Percentiles rank a stretch among this genome's conserved stretches.
Evolutionary conservation across 2,797 vertebrate genomes (phyloP).

Genomic region (Manis crassicaudata): DNA sequence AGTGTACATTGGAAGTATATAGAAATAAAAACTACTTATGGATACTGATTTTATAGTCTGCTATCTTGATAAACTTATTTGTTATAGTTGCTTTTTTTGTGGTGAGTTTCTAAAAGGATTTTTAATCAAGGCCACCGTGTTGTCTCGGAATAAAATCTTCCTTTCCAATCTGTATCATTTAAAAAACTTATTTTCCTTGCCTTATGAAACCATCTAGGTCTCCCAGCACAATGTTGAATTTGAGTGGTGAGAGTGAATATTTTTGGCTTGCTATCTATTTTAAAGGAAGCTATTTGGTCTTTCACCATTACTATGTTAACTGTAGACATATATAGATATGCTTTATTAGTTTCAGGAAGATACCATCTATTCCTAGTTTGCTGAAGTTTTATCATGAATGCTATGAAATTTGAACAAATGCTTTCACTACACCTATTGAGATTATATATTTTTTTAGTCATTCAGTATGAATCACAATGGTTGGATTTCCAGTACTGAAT

Average conservation of each 20-base stretch:
- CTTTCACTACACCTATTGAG: not conserved
- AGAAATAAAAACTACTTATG: not conserved
- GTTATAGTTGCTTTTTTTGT: not conserved
- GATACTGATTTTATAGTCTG: not conserved
- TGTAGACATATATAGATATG: not conserved
- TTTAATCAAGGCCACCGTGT: not conserved
- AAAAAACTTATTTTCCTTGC: not conserved
- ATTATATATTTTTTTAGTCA: not conserved
- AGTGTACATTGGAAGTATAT: not conserved
- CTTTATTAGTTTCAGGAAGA: not conserved
- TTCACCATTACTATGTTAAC: not conserved
- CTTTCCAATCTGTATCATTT: not conserved
- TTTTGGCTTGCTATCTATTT: not conserved
- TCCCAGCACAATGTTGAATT: not conserved
- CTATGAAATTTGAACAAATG: not conserved
- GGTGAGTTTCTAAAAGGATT: not conserved
- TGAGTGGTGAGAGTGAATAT: not conserved
- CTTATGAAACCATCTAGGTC: not conserved
- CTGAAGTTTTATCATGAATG: not conserved
- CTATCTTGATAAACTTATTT: not conserved
- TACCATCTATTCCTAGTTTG: not conserved
- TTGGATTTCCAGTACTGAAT: not conserved
- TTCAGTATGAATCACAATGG: not conserved
- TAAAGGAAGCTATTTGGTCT: not conserved
- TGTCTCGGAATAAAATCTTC: not conserved